Evolutionary conservation across 1,140 invertebrate species (phyloP).

Genomic region (Nasonia vitripennis): DNA sequence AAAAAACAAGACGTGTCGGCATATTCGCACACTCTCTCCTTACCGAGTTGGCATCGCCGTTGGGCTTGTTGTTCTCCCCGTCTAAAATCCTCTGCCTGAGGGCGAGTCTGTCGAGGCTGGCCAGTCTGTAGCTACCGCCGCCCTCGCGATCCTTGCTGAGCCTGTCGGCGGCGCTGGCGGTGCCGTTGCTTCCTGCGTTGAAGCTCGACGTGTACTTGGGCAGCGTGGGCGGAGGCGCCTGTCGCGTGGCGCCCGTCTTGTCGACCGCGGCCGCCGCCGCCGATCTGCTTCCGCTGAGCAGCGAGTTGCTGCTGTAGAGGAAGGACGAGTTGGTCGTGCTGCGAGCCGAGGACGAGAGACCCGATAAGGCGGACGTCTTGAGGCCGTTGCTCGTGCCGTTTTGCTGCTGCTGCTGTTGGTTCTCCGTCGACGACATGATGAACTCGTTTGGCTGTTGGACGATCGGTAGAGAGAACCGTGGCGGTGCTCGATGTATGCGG

Average conservation of each 20-base stretch:
- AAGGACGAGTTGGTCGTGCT: constrained; percentile 71
- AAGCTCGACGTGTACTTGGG: constrained; percentile 80
- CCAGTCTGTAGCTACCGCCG: constrained; percentile 80
- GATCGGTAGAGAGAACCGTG: not conserved
- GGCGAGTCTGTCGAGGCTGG: constrained; percentile 83
- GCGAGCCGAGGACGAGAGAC: constrained; percentile 58
- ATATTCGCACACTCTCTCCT: constrained; percentile 50
- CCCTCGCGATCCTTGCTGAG: constrained; percentile 75
- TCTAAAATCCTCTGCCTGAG: constrained; percentile 83
- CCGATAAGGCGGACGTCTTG: constrained; percentile 62
- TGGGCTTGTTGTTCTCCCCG: constrained; percentile 64
- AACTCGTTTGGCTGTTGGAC: not conserved
- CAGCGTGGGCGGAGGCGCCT: constrained; percentile 80
- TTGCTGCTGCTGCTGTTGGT: constrained; percentile 62
- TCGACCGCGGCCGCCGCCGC: not conserved
- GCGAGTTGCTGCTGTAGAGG: constrained; percentile 72
- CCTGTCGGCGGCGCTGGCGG: constrained; percentile 72
- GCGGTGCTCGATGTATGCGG: not conserved
- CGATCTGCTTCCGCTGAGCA: constrained; percentile 66
- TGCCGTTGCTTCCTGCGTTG: constrained; percentile 75
- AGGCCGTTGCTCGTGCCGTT: constrained; percentile 68
- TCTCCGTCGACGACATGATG: constrained; percentile 39
- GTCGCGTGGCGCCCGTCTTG: constrained; percentile 61
- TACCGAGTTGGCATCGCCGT: constrained; percentile 71
- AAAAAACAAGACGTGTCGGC: too few relatives aligned